phyloP scores from a whole-genome alignment of 2,888 invertebrate genomes.

The Antheraea assamensis region DNA sequence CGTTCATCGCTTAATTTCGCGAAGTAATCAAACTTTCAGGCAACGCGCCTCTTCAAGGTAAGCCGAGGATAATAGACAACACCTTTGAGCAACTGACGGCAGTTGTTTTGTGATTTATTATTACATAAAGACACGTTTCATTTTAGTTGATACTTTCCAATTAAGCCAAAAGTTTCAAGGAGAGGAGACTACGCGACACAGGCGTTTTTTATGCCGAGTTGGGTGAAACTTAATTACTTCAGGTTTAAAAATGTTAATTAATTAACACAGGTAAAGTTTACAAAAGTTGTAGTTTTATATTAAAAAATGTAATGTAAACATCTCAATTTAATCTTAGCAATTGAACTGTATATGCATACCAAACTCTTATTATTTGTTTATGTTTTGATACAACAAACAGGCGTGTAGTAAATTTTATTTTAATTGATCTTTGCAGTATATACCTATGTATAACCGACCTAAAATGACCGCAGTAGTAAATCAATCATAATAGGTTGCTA shows the following conservation, averaged over 20 bases:
- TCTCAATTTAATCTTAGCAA: not conserved
- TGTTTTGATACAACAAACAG: not conserved
- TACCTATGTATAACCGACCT: too few relatives aligned
- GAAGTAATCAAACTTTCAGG: constrained; percentile 71
- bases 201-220: not conserved
- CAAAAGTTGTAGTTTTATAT: not conserved
- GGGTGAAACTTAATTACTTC: not conserved
- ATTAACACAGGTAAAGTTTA: not conserved
- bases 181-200: not conserved
- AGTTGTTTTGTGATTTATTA: constrained; percentile 61
- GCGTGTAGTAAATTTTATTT: too few relatives aligned
- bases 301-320: not conserved
- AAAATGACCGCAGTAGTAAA: too few relatives aligned
- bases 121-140: constrained; percentile 32
- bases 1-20: constrained; percentile 67
- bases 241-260: not conserved
- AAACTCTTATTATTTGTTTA: not conserved
- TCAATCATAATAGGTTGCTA: too few relatives aligned
- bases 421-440: too few relatives aligned
- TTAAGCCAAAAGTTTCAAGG: constrained; percentile 5
- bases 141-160: constrained; percentile 24
- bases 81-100: constrained; percentile 58
- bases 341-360: not conserved
- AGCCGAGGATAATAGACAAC: constrained; percentile 63
- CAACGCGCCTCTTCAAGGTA: constrained; percentile 53